These are phyloP conservation scores for Apotomis capreana DNA, from an alignment of 2,888 invertebrate species.

Conservation along the genomic window DNA sequence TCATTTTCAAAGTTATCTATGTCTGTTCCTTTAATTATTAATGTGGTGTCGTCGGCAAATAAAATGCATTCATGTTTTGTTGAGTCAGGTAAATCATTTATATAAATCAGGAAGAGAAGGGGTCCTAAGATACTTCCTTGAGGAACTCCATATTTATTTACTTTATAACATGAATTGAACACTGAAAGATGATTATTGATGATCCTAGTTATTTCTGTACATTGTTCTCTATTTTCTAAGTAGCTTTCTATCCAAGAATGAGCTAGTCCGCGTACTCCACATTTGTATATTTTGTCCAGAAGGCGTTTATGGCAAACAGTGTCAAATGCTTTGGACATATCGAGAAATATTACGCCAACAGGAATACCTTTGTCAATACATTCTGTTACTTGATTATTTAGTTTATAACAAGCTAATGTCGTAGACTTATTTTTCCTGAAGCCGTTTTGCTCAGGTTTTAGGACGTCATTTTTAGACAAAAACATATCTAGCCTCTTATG, in stretches of 20 bases:
- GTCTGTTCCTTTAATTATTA: no score
- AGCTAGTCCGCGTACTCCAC: conserved; percentile 32
- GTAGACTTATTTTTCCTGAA: background rate
- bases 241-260: conserved; percentile 26
- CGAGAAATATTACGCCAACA: conserved; percentile 31
- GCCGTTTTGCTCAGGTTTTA: background rate
- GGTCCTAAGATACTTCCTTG: conserved; percentile 18
- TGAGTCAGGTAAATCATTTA: background rate
- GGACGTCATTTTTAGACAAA: background rate
- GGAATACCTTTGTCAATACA: conserved; percentile 32
- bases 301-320: background rate
- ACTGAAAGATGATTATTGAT: background rate
- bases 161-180: conserved; percentile 12
- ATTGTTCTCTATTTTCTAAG: conserved; percentile 17
- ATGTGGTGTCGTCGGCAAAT: background rate
- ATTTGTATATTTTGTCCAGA: conserved; percentile 32
- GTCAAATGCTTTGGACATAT: conserved; percentile 50
- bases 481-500: background rate
- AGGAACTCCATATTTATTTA: conserved; percentile 10
- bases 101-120: background rate
- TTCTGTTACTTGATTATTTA: conserved; percentile 36
- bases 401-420: conserved; percentile 20
- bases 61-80: background rate
- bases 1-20: no score
- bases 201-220: conserved; percentile 48